phyloP scores from a whole-genome alignment of 2,888 invertebrate genomes.

The Blomia tropicalis region DNA sequence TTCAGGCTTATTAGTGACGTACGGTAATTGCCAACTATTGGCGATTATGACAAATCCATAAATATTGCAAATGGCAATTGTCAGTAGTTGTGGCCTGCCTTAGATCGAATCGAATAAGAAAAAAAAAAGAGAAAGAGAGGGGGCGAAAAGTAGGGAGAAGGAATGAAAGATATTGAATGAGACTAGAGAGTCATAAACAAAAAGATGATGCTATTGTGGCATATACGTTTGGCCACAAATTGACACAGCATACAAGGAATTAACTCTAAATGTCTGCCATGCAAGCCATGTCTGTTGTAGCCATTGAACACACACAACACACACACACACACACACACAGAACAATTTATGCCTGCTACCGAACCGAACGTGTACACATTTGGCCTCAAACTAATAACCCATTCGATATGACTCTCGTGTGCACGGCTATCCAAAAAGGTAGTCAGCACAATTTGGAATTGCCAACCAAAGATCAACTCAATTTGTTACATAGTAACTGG shows the following conservation, averaged over 20 bases:
- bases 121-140: too few relatives aligned
- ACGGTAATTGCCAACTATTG: slow-evolving; percentile 14
- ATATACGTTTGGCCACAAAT: not conserved
- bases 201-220: not conserved
- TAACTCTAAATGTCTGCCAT: not conserved
- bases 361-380: too few relatives aligned
- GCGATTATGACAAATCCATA: slow-evolving; percentile 15
- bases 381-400: not conserved
- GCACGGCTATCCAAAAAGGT: not conserved
- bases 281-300: not conserved
- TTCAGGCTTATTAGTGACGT: not conserved
- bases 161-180: too few relatives aligned
- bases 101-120: slow-evolving; percentile 1
- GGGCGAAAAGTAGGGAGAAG: too few relatives aligned
- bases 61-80: not conserved
- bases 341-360: not conserved
- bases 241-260: not conserved
- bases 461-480: too few relatives aligned
- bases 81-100: not conserved
- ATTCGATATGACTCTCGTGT: not conserved
- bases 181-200: not conserved
- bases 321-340: not conserved
- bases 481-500: not conserved
- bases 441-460: slow-evolving; percentile 13
- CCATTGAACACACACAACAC: too few relatives aligned